phyloP scores from a whole-genome alignment of 1,140 invertebrate genomes.

The Neotoxoptera formosana region DNA sequence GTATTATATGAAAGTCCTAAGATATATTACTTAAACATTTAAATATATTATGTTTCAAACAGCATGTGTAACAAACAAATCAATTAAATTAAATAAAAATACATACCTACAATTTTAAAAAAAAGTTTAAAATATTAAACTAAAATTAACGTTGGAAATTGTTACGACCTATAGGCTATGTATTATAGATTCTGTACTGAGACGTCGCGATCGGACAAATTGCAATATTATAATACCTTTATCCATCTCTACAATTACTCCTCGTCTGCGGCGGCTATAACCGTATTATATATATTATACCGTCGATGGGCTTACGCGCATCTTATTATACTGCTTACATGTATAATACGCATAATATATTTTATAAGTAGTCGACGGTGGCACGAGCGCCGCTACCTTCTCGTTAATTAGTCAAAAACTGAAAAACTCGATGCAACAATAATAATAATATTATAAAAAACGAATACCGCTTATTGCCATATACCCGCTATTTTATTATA shows the following conservation, averaged over 20 bases:
- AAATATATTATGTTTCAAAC: not conserved
- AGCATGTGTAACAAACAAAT: not conserved
- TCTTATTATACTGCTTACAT: not conserved
- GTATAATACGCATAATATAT: too few species aligned
- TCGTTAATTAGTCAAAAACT: not conserved
- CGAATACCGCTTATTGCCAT: not conserved
- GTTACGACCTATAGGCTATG: not conserved
- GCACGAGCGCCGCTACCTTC: not conserved
- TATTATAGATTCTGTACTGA: not conserved
- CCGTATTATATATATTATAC: not conserved
- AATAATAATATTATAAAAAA: not conserved
- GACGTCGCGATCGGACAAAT: not conserved
- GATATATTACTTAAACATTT: not conserved
- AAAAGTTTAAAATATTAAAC: not conserved
- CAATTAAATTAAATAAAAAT: not conserved
- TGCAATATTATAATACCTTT: not conserved
- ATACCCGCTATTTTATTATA: not conserved
- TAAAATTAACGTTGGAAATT: not conserved
- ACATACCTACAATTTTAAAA: too few species aligned
- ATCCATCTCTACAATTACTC: not conserved
- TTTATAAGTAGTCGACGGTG: not conserved
- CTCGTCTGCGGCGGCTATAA: not conserved
- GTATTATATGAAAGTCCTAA: not conserved
- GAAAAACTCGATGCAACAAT: not conserved
- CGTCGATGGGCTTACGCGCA: not conserved